Evolutionary conservation across 1,140 invertebrate species (phyloP), one percentile per base, ranked within the genome.

Genomic region (Drosophila kepulauana): DNA sequence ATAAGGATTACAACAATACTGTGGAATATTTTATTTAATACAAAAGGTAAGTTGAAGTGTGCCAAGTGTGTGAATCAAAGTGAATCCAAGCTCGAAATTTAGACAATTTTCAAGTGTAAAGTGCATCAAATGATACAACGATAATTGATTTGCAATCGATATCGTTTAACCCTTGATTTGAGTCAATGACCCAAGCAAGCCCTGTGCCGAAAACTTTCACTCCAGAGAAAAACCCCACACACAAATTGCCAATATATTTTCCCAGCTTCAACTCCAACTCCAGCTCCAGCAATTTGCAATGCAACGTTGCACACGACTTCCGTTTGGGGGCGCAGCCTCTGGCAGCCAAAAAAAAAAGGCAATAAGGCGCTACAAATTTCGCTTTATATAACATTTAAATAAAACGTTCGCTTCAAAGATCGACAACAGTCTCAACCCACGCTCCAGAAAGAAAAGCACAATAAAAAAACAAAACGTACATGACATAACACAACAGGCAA

Each of bases 291-390:
- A 79, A 86, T 88, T 89, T 71, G 85, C 86, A 89, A 89, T 89
- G 85, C 85, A 90, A 89, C 81, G 69, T 68, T 89, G 85, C 85
- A 74, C 85, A 89, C 69, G 61, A 79, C 75, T 89, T 89, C 81
- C 81, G 81, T 57, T 75, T 33, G 38, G 63, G 16, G 69, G 28
- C 51, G 38, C 58, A 45, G 52, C 20, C 57, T 38, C 43, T 43
- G 7, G 2, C 45, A 54, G 35, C 35, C 35, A 38, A 38, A 75
- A 49, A 75, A 49, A 75, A 3, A 25, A 5, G n/a, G 10, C 48
- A 58, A 46, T 20, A 56, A 43, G 38, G 56, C 61, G 48, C 58
- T 35, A 54, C 25, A 54, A 62, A 61, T 49, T 62, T 38, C 25
- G 33, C 43, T 84, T 88, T 89, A 87, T 67, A 79, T 87, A 88